Conservation (phyloP, 2,888 invertebrate species). For the Caenorhabditis sp. region DNA sequence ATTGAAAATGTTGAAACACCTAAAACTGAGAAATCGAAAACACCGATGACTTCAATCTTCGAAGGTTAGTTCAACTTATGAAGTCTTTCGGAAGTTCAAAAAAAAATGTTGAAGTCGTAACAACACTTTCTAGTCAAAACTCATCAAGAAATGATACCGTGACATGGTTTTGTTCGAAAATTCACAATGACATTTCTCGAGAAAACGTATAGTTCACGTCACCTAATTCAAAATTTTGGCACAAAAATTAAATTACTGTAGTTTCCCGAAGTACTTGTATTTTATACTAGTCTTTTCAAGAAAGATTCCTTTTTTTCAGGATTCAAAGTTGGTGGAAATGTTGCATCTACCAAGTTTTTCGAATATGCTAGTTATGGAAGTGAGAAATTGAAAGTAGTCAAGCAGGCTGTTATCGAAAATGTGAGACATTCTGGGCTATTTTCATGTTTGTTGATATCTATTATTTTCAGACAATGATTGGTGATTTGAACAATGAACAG, state of each 20-base stretch:
- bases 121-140: too few relatives aligned
- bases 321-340: conserved; percentile 23
- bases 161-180: too few relatives aligned
- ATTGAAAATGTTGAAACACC: conserved; percentile 2
- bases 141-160: too few relatives aligned
- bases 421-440: conserved; percentile 12
- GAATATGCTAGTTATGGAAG: conserved; percentile 56
- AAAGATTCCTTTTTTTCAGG: conserved; percentile 12
- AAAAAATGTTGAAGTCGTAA: too few relatives aligned
- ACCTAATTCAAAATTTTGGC: too few relatives aligned
- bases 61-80: conserved; percentile 12
- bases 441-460: not conserved
- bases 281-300: too few relatives aligned
- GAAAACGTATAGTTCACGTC: too few relatives aligned
- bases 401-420: conserved; percentile 47
- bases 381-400: conserved; percentile 50
- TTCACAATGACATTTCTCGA: too few relatives aligned
- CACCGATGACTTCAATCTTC: conserved; percentile 26
- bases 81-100: too few relatives aligned
- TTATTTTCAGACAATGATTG: conserved; percentile 83
- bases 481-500: conserved; percentile 95
- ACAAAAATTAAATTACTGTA: too few relatives aligned
- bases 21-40: conserved; percentile 22
- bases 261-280: too few relatives aligned
- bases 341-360: conserved; percentile 42